A percentile compares a stretch with the other conserved stretches of the same genome.
These are phyloP conservation scores for Ischnura elegans DNA, from an alignment of 2,888 invertebrate genomes.

Conservation along the genomic window DNA sequence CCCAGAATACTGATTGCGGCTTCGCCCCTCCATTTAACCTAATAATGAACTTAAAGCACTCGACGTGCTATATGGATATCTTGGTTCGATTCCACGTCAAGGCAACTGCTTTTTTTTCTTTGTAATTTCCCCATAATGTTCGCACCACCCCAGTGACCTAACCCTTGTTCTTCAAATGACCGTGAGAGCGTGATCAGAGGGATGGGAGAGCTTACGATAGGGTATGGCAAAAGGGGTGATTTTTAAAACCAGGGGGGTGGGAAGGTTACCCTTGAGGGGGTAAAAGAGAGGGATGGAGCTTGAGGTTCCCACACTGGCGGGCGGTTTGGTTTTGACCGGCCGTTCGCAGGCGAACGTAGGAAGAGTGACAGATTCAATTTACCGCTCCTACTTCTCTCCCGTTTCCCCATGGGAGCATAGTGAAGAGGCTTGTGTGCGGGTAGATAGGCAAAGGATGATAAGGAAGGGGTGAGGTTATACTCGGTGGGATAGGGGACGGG, in stretches of 20 bases:
- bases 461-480: background rate
- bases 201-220: background rate
- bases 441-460: background rate
- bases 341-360: constrained; percentile 31
- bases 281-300: background rate
- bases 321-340: constrained; percentile 40
- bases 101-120: too few relatives aligned
- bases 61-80: too few relatives aligned
- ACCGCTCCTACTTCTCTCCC: constrained; percentile 27
- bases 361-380: constrained; percentile 56
- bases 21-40: too few relatives aligned
- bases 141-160: too few relatives aligned
- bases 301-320: background rate
- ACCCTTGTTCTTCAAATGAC: too few relatives aligned
- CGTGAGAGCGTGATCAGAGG: background rate
- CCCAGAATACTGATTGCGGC: too few relatives aligned
- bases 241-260: background rate
- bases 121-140: too few relatives aligned
- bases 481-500: background rate
- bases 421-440: background rate
- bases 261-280: background rate
- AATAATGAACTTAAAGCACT: too few relatives aligned
- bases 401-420: constrained; percentile 28
- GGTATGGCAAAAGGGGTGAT: too few relatives aligned
- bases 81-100: too few relatives aligned